Evolutionary conservation across 2,113 vertebrate species (phyloP).

Genomic region (Perognathus longimembris): DNA sequence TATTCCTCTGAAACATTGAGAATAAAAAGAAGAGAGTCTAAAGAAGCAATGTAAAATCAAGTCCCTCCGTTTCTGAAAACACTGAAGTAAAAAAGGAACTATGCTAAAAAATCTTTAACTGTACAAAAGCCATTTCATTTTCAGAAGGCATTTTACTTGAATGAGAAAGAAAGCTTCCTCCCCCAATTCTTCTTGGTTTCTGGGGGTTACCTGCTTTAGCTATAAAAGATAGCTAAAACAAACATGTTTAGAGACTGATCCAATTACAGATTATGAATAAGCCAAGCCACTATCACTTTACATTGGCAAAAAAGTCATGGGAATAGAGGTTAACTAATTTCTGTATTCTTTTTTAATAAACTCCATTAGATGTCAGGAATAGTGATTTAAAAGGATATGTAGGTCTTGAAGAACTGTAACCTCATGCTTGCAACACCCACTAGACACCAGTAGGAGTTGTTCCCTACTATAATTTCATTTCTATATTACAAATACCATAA

Average conservation of each 20-base stretch:
- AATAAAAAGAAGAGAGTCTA: not conserved
- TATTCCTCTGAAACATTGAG: not conserved
- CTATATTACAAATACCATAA: not conserved
- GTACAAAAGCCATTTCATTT: not conserved
- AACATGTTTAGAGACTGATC: not conserved
- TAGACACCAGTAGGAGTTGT: not conserved
- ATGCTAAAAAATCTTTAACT: not conserved
- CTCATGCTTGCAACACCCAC: not conserved
- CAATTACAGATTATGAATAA: not conserved
- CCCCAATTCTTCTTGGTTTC: not conserved
- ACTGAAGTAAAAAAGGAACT: not conserved
- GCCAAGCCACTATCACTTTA: not conserved
- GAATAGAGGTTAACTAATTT: not conserved
- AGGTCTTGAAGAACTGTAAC: conserved; percentile 29
- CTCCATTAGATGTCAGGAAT: not conserved
- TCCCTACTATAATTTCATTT: not conserved
- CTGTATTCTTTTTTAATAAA: not conserved
- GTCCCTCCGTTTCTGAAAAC: not conserved
- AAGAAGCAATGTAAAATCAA: not conserved
- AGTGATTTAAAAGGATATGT: not conserved
- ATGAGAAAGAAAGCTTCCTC: not conserved
- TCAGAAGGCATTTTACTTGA: not conserved
- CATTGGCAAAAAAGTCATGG: not conserved
- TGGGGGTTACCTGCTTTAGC: not conserved
- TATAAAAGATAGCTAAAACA: not conserved